Conservation (phyloP, 2,888 invertebrate species). For the Hermodice carunculata region DNA sequence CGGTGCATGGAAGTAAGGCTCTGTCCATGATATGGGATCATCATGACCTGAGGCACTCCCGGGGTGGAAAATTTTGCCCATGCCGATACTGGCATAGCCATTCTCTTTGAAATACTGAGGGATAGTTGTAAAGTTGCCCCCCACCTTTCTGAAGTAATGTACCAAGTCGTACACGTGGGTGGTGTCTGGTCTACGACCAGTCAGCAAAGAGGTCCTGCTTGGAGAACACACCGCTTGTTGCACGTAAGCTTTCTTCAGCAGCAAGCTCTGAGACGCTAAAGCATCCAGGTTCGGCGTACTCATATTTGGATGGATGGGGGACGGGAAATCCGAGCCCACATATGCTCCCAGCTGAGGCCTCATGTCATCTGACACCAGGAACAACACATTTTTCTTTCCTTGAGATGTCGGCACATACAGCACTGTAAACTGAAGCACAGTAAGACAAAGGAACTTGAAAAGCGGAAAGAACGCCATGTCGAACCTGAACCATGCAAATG, state of each 20-base stretch:
- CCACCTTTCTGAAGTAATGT: constrained; percentile 34
- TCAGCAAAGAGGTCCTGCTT: constrained; percentile 37
- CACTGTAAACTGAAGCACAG: too few species aligned
- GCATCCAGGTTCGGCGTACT: constrained; percentile 46
- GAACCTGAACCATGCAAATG: too few species aligned
- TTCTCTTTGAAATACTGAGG: constrained; percentile 34
- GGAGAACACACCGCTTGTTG: constrained; percentile 42
- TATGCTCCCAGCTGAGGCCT: constrained; percentile 44
- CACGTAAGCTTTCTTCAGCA: constrained; percentile 44
- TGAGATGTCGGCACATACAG: too few species aligned
- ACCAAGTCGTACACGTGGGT: constrained; percentile 35
- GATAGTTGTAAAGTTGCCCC: constrained; percentile 30
- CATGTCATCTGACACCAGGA: constrained; percentile 42
- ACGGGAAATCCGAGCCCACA: constrained; percentile 39
- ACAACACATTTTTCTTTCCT: constrained; percentile 45
- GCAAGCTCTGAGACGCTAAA: constrained; percentile 41
- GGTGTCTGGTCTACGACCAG: constrained; percentile 37
- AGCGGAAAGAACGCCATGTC: too few species aligned
- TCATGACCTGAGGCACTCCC: constrained; percentile 73
- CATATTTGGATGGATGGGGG: constrained; percentile 41
- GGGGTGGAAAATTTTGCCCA: constrained; percentile 25
- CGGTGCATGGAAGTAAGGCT: constrained; percentile 26
- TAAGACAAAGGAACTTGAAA: too few species aligned
- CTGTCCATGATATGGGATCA: constrained; percentile 28
- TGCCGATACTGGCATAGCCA: constrained; percentile 23